Evolutionary conservation across 2,888 invertebrate genomes (phyloP), one percentile per base, ranked within the genome.

Genomic region (Tipula confusa): DNA sequence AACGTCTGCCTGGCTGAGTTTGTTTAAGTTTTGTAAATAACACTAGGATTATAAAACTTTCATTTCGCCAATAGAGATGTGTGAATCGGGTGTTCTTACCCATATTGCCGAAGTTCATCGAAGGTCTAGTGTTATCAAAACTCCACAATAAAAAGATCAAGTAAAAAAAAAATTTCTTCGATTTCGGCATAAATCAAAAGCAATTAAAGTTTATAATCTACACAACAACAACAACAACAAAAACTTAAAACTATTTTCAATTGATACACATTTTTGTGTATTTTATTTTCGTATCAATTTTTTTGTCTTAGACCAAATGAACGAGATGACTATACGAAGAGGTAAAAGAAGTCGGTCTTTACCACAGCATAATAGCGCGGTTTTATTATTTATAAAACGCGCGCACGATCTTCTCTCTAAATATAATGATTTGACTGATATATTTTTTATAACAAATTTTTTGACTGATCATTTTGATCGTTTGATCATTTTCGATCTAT

Each of bases 401-500:
- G 24, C 9, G 64, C 64, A 64, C 64, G 64, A 64, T 64, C 64
- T 64, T 64, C 64, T 64, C 64, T 24, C 6, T 64, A 64, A 2
- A 64, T 64, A 9, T 64, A 64, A 24, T 24, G 24, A 24, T 64
- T 64, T 64, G 64, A 64, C 64, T 64, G 64, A 64, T 64, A 64
- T 64, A 24, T 64, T 64, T 64, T 64, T 64, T 64, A 64, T 64
- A 64, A 1, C 24, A 64, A 64, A 9, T 64, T 64, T 64, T 64
- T 64, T 64, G 64, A 64, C 64, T 64, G 64, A 64, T 64, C 64
- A 64, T 64, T 38, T 64, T 64, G 64, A 24, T 64, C 64, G 64
- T 64, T 64, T 64, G 64, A 64, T 64, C 64, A 64, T 24, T 64
- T 64, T 64, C 64, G 64, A 64, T 64, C 64, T 43, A 43, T 43